Conservation (phyloP, 2,113 vertebrate genomes). For the Entomyzon cyanotis region DNA sequence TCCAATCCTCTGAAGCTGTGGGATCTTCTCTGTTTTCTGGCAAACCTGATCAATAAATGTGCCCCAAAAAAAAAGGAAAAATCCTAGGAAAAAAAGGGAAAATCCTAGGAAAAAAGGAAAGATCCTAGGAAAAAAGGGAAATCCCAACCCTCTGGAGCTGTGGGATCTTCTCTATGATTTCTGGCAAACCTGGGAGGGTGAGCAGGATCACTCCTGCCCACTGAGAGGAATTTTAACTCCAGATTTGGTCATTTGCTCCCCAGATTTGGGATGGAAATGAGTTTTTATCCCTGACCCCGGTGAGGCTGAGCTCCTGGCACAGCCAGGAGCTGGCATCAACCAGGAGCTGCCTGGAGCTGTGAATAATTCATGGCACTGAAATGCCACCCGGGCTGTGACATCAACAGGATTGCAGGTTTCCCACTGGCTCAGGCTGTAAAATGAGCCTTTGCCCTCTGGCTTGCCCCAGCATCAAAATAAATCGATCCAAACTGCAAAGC, state of each 20-base stretch:
- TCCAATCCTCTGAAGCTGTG: too few relatives aligned
- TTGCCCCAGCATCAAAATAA: not conserved
- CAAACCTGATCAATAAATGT: too few relatives aligned
- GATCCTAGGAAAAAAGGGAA: too few relatives aligned
- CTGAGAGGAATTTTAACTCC: not conserved
- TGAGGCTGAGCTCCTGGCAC: not conserved
- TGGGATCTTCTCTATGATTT: too few relatives aligned
- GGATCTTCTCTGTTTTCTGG: too few relatives aligned
- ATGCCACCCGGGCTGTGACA: not conserved
- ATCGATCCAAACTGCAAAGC: not conserved
- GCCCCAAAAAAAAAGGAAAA: too few relatives aligned
- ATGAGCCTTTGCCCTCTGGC: not conserved
- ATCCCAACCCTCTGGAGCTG: too few relatives aligned
- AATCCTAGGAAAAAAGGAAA: too few relatives aligned
- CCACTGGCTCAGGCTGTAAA: not conserved
- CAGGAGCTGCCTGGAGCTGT: not conserved
- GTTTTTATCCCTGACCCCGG: rapidly evolving
- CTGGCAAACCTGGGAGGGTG: not conserved
- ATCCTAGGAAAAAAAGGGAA: too few relatives aligned
- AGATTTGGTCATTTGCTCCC: not conserved
- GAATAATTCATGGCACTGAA: not conserved
- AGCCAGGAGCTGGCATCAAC: not conserved
- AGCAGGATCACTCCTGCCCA: not conserved
- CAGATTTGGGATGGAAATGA: not conserved
- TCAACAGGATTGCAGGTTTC: not conserved